Conservation (phyloP, 2,797 vertebrate species). For the Muscicapa striata region DNA sequence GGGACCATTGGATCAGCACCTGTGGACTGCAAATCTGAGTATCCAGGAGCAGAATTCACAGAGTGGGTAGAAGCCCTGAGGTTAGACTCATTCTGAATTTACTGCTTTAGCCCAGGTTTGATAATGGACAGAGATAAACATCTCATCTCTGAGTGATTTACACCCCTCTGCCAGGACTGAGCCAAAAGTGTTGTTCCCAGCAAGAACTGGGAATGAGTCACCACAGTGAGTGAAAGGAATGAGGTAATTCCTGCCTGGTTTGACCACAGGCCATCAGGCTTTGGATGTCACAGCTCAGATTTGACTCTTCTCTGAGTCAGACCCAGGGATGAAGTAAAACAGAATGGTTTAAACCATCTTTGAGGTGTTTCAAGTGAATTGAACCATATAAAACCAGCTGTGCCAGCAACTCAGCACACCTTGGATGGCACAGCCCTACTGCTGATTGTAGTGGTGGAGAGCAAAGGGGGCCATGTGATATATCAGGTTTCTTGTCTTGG, state of each 20-base stretch:
- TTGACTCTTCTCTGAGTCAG: not conserved
- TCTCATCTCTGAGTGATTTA: not conserved
- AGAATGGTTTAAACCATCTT: not conserved
- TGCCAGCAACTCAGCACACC: not conserved
- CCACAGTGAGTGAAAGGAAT: not conserved
- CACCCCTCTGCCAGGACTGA: not conserved
- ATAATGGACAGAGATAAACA: too few species aligned
- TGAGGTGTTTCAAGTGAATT: not conserved
- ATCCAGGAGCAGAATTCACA: not conserved
- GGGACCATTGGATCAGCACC: not conserved
- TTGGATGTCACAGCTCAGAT: not conserved
- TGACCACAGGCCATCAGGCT: not conserved
- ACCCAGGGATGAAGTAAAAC: not conserved
- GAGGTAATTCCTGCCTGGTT: not conserved
- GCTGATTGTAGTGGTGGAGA: not conserved
- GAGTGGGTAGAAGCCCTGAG: not conserved
- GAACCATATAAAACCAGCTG: not conserved
- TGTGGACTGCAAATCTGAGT: not conserved
- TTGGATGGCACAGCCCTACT: not conserved
- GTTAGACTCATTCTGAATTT: not conserved
- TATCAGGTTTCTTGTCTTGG: not conserved
- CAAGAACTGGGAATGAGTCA: not conserved
- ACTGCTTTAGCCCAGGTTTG: not conserved
- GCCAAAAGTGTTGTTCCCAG: not conserved
- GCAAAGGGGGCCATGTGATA: rapidly evolving